Evolutionary conservation across 2,797 vertebrate genomes (phyloP).

Genomic region (Melanotaenia maccullochi): DNA sequence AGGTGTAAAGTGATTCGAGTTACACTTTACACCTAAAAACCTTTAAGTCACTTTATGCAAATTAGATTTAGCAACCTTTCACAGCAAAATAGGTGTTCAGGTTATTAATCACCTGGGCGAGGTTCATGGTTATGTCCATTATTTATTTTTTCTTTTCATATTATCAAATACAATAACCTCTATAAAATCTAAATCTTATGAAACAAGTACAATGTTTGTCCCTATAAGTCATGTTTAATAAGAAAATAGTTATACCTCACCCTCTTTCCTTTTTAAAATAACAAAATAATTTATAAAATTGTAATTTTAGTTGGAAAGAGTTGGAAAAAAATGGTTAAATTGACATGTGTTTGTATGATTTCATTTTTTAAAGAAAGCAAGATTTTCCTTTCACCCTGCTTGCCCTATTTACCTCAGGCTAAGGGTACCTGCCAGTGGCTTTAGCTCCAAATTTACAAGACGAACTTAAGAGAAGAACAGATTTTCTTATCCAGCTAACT

Average conservation of each 20-base stretch:
- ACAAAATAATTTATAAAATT: too few relatives aligned
- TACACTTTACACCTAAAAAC: too few relatives aligned
- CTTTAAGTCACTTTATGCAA: neutral
- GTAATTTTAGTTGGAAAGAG: neutral
- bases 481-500: neutral
- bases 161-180: neutral
- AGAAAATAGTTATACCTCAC: too few relatives aligned
- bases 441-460: neutral
- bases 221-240: too few relatives aligned
- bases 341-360: neutral
- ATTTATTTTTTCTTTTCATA: neutral
- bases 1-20: neutral
- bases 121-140: neutral
- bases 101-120: neutral
- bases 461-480: neutral
- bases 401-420: neutral
- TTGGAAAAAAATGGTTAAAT: neutral
- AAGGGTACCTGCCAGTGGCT: neutral
- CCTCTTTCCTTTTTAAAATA: neutral
- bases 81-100: neutral
- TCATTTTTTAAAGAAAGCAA: neutral
- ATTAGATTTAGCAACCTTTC: neutral
- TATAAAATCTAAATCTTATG: too few relatives aligned
- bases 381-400: neutral
- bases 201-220: too few relatives aligned